Evolutionary conservation across 2,113 vertebrate genomes (phyloP).

Genomic region (Brachirus orientalis): DNA sequence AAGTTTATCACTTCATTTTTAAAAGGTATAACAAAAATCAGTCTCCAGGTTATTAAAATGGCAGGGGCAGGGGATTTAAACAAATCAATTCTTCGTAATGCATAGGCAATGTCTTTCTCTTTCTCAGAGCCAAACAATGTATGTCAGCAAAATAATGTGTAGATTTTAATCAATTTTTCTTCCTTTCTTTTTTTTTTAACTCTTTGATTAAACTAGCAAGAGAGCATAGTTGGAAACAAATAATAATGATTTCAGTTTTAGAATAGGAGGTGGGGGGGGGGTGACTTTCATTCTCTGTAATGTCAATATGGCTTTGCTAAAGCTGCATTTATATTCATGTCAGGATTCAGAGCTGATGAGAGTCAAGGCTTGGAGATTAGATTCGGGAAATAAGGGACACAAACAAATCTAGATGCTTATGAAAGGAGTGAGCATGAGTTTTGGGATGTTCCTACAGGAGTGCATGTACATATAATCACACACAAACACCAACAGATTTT

Average conservation of each 20-base stretch:
- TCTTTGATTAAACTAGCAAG: conserved; percentile 7
- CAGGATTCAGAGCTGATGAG: conserved; percentile 30
- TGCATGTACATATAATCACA: neutral
- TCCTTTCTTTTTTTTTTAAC: neutral
- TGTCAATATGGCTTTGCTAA: neutral
- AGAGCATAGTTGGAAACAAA: conserved; percentile 1
- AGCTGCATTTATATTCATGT: conserved; percentile 40
- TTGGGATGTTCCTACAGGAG: conserved; percentile 13
- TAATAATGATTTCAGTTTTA: conserved; percentile 18
- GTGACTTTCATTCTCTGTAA: conserved; percentile 3
- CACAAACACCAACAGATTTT: conserved; percentile 2
- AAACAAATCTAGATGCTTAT: conserved; percentile 39
- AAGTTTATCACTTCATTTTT: no score
- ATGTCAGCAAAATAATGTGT: neutral
- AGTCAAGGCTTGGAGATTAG: conserved; percentile 25
- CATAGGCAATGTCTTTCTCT: no score
- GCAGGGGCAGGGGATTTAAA: no score
- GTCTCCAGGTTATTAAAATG: no score
- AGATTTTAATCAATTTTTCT: neutral
- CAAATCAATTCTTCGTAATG: no score
- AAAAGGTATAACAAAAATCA: no score
- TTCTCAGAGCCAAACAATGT: no score
- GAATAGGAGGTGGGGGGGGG: neutral
- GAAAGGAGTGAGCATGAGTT: neutral
- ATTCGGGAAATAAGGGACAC: conserved; percentile 34